Percentiles rank a stretch among this genome's conserved stretches.
Conservation (phyloP, 2,113 vertebrate species). For the Aix galericulata region DNA sequence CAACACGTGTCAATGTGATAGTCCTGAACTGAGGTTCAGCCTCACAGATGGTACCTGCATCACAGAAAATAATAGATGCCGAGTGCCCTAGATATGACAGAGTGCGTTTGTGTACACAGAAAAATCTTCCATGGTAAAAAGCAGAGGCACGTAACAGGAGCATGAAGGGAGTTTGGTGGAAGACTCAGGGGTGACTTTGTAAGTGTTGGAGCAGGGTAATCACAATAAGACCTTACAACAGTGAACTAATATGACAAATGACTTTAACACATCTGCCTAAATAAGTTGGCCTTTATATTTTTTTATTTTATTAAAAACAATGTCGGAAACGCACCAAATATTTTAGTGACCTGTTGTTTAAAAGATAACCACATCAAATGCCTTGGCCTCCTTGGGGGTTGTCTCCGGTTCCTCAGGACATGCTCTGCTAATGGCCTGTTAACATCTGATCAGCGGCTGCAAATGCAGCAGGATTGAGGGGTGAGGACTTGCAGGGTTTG, state of each 20-base stretch:
- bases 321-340: neutral
- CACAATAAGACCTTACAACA: neutral
- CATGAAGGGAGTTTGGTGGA: neutral
- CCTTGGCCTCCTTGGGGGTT: neutral
- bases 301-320: neutral
- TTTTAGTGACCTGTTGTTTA: neutral
- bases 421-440: neutral
- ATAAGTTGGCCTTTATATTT: neutral
- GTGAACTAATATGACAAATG: neutral
- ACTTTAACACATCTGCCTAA: neutral
- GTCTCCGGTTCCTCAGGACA: neutral
- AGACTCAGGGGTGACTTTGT: neutral
- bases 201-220: neutral
- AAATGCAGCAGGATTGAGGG: neutral
- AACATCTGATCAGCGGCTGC: neutral
- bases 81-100: constrained; percentile 44
- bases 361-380: neutral
- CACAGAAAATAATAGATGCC: constrained; percentile 1
- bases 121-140: constrained; percentile 35
- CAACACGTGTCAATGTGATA: neutral
- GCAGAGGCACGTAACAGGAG: neutral
- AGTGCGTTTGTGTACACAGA: constrained; percentile 8
- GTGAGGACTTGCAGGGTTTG: neutral
- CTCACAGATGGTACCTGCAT: constrained; percentile 56
- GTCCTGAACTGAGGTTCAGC: constrained; percentile 5